These are phyloP conservation scores for Equus quagga DNA, from an alignment of 2,113 vertebrate genomes.

Conservation along the genomic window DNA sequence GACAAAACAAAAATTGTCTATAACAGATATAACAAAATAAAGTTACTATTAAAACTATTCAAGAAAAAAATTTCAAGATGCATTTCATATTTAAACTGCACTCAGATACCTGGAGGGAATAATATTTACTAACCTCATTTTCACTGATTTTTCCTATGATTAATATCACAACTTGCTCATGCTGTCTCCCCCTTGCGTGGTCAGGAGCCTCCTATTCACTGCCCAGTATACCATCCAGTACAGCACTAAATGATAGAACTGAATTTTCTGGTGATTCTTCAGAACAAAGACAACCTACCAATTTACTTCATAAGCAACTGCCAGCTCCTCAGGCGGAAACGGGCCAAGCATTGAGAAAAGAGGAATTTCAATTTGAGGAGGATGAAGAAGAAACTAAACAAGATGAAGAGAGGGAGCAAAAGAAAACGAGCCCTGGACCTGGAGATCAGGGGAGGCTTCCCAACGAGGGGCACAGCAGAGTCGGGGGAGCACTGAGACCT, in stretches of 20 bases:
- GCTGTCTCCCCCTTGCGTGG: not conserved
- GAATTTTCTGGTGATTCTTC: constrained; percentile 93
- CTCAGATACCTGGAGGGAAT: constrained; percentile 32
- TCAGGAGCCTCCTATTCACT: constrained; percentile 65
- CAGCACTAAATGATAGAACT: constrained; percentile 83
- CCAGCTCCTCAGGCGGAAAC: constrained; percentile 78
- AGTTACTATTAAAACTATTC: constrained; percentile 13
- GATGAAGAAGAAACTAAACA: constrained; percentile 66
- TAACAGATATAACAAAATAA: constrained; percentile 20
- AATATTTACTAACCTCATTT: constrained; percentile 69
- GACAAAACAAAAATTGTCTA: not conserved
- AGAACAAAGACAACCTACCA: constrained; percentile 86
- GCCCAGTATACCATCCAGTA: constrained; percentile 31
- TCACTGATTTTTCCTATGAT: constrained; percentile 59
- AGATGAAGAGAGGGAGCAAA: constrained; percentile 50
- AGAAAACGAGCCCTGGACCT: constrained; percentile 81
- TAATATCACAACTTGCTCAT: not conserved
- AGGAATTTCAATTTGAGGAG: constrained; percentile 57
- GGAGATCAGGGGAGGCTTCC: constrained; percentile 43
- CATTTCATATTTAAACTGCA: constrained; percentile 22
- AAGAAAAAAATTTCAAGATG: constrained; percentile 38
- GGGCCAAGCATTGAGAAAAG: constrained; percentile 75
- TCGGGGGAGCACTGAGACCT: constrained; percentile 66
- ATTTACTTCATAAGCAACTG: constrained; percentile 33
- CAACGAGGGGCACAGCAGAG: constrained; percentile 53